Conservation (phyloP, 2,888 invertebrate species). For the Erebia aethiops region DNA sequence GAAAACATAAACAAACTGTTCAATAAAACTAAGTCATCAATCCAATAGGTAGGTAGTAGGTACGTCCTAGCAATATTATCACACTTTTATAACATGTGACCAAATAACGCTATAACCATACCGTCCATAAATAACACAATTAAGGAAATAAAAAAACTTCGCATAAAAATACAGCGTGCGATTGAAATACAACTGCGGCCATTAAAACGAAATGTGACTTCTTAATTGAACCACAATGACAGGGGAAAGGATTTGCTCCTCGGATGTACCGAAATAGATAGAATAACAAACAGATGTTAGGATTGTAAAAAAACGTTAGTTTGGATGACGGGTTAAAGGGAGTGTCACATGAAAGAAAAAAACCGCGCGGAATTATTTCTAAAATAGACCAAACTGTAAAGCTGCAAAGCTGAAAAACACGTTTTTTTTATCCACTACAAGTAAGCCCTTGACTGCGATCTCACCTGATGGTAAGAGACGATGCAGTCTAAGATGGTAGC, state of each 20-base stretch:
- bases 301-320: conserved; percentile 59
- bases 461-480: too few relatives aligned
- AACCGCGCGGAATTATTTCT: conserved; percentile 37
- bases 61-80: not conserved
- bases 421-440: too few relatives aligned
- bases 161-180: conserved; percentile 48
- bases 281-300: conserved; percentile 75
- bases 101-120: conserved; percentile 3
- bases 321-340: conserved; percentile 55
- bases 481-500: too few relatives aligned
- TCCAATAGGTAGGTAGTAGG: not conserved
- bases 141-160: conserved; percentile 63
- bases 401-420: too few relatives aligned
- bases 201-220: conserved; percentile 66
- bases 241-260: conserved; percentile 51
- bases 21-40: not conserved
- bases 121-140: conserved; percentile 67
- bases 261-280: conserved; percentile 71
- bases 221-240: conserved; percentile 75
- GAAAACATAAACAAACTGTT: not conserved
- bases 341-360: conserved; percentile 38
- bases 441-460: too few relatives aligned
- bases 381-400: too few relatives aligned
- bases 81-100: not conserved
- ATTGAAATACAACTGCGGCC: conserved; percentile 66